phyloP scores from a whole-genome alignment of 2,113 vertebrate genomes.

The Erythrolamprus reginae region DNA sequence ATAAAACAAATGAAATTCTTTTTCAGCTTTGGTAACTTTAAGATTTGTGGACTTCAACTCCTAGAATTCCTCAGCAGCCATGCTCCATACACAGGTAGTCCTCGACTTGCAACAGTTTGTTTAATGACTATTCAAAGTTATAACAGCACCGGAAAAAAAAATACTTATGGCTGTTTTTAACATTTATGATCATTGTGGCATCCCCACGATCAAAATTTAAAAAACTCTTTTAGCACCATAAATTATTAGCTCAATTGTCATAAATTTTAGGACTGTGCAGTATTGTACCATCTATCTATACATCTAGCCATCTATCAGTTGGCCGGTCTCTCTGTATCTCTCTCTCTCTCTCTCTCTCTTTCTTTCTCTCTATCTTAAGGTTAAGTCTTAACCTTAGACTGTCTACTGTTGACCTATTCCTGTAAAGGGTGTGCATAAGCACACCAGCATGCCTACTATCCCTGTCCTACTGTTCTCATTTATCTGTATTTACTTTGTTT shows the following conservation, averaged over 20 bases:
- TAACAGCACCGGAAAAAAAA: neutral
- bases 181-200: neutral
- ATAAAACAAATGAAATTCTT: neutral
- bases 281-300: neutral
- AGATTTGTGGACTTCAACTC: neutral
- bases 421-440: too few species aligned
- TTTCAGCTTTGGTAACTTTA: neutral
- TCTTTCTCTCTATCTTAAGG: too few species aligned
- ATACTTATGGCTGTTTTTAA: neutral
- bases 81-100: neutral
- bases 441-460: too few species aligned
- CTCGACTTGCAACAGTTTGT: neutral
- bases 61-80: neutral
- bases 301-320: fast-evolving
- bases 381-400: too few species aligned
- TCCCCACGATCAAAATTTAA: neutral
- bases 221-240: neutral
- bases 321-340: too few species aligned
- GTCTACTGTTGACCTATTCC: too few species aligned
- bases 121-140: neutral
- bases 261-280: neutral
- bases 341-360: too few species aligned
- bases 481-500: too few species aligned
- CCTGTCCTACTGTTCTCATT: too few species aligned
- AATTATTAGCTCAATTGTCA: neutral